Conservation (phyloP, 2,888 invertebrate genomes). For the Agrenia bidenticulata region DNA sequence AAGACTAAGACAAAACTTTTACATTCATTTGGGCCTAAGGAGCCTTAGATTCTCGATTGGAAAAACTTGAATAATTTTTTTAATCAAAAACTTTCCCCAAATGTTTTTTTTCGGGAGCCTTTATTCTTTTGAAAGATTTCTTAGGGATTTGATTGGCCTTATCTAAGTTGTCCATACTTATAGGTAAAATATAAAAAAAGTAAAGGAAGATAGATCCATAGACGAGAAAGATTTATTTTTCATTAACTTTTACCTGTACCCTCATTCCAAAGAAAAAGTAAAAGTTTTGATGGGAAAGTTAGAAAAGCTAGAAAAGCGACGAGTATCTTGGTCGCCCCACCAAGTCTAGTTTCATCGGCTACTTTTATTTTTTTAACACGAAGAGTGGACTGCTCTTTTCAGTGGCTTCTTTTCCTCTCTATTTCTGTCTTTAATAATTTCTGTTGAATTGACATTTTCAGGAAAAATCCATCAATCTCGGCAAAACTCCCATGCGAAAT, state of each 20-base stretch:
- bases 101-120: conserved; percentile 11
- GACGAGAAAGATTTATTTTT: conserved; percentile 22
- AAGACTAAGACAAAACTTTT: conserved; percentile 9
- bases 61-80: conserved; percentile 25
- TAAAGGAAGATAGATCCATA: neutral
- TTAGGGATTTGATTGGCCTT: conserved; percentile 23
- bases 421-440: too few relatives aligned
- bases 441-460: too few relatives aligned
- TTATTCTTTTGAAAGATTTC: conserved; percentile 16
- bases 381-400: too few relatives aligned
- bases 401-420: too few relatives aligned
- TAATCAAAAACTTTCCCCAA: conserved; percentile 18
- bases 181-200: neutral
- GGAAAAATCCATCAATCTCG: too few relatives aligned
- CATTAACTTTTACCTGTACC: conserved; percentile 19
- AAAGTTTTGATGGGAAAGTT: conserved; percentile 21
- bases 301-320: conserved; percentile 8
- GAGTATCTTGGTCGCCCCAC: too few relatives aligned
- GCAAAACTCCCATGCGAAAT: too few relatives aligned
- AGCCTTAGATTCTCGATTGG: conserved; percentile 18
- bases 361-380: too few relatives aligned
- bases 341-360: too few relatives aligned
- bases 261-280: conserved; percentile 19
- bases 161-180: conserved; percentile 17
- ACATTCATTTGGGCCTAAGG: conserved; percentile 12